A percentile compares a stretch with the other conserved stretches of the same genome.
Conservation (phyloP, 2,797 vertebrate genomes). For the Synanceia verrucosa region DNA sequence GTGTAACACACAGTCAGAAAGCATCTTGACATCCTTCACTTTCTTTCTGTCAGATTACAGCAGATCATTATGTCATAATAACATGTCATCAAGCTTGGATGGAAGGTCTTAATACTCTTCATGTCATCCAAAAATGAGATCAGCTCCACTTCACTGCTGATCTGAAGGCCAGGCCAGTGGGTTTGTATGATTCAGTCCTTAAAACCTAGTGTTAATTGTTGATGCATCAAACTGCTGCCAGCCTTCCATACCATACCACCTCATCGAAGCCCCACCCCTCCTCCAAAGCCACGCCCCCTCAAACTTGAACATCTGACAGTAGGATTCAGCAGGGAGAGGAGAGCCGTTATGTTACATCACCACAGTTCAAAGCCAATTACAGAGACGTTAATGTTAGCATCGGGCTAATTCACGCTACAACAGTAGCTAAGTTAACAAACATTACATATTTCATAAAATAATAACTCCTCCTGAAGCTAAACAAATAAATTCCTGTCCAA, state of each 20-base stretch:
- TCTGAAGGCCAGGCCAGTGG: not conserved
- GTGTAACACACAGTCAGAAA: not conserved
- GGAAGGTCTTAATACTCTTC: not conserved
- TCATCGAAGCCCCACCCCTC: too few species aligned
- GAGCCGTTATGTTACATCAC: too few species aligned
- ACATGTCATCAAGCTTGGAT: not conserved
- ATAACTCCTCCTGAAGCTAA: too few species aligned
- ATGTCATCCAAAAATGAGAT: slow-evolving; percentile 7
- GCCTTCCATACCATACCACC: not conserved
- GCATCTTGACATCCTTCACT: not conserved
- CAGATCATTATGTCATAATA: slow-evolving; percentile 2
- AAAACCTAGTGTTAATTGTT: not conserved
- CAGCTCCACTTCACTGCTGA: slow-evolving; percentile 19
- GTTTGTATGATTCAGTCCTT: slow-evolving; percentile 17
- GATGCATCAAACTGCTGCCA: not conserved
- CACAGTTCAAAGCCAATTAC: too few species aligned
- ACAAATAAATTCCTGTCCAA: too few species aligned
- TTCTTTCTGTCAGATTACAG: slow-evolving; percentile 11
- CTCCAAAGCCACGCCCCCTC: too few species aligned
- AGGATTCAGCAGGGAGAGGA: too few species aligned
- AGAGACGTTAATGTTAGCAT: too few species aligned
- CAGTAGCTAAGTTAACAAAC: too few species aligned
- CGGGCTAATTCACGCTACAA: too few species aligned
- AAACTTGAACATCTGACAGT: too few species aligned
- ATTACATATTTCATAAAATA: too few species aligned